Evolutionary conservation across 2,113 vertebrate genomes (phyloP).

Genomic region (Heterotilapia buettikoferi): DNA sequence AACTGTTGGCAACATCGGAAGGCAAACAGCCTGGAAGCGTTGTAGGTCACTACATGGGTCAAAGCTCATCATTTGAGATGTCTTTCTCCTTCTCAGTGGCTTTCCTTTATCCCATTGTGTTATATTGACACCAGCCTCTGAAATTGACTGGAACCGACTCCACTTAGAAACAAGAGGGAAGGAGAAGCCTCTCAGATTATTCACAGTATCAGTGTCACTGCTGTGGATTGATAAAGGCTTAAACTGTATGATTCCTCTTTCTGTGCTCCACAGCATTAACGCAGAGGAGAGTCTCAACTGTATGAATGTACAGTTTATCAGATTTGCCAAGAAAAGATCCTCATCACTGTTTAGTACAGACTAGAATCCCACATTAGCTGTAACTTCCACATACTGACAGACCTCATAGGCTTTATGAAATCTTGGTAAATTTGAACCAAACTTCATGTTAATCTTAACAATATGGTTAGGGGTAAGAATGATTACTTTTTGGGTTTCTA

Average conservation of each 20-base stretch:
- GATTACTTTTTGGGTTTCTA: constrained; percentile 31
- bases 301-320: constrained; percentile 56
- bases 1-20: constrained; percentile 17
- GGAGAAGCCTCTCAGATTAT: constrained; percentile 22
- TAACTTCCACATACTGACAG: constrained; percentile 28
- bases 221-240: constrained; percentile 31
- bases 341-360: constrained; percentile 16
- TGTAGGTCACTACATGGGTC: constrained; percentile 36
- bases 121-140: constrained; percentile 16
- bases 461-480: constrained; percentile 23
- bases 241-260: constrained; percentile 25
- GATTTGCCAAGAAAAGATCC: constrained; percentile 36
- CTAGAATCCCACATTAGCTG: constrained; percentile 30
- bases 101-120: constrained; percentile 36
- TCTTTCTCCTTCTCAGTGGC: constrained; percentile 22
- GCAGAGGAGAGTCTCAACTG: constrained; percentile 32
- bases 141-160: constrained; percentile 29
- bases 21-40: background rate
- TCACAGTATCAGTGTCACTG: constrained; percentile 25
- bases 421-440: constrained; percentile 32
- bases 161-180: constrained; percentile 9
- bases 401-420: constrained; percentile 37
- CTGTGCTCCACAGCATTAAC: constrained; percentile 13
- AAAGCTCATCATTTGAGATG: constrained; percentile 33
- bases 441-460: constrained; percentile 26